Evolutionary conservation across 1,140 invertebrate species (phyloP).

Genomic region (Eumeta japonica): DNA sequence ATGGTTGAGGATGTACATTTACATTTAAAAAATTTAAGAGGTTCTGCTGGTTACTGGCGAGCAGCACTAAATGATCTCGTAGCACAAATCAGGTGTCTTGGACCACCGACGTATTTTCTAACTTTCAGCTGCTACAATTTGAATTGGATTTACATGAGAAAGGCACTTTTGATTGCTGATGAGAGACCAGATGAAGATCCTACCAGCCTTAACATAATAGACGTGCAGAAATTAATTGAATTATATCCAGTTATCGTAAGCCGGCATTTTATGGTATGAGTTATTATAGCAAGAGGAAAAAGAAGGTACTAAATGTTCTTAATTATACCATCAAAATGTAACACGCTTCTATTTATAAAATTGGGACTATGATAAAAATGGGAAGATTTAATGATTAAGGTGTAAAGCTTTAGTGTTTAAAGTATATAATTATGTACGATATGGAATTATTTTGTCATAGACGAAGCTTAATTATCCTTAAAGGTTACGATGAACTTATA

Average conservation of each 20-base stretch:
- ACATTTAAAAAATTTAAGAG: constrained; percentile 25
- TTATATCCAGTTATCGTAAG: constrained; percentile 26
- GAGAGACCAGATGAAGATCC: constrained; percentile 22
- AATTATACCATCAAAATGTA: too few species aligned
- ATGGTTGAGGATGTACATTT: too few species aligned
- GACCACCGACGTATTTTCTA: constrained; percentile 27
- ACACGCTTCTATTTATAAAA: too few species aligned
- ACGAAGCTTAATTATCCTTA: too few species aligned
- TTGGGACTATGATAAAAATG: too few species aligned
- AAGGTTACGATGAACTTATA: too few species aligned
- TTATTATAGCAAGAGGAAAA: too few species aligned
- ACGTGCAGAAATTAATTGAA: constrained; percentile 25
- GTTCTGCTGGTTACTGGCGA: constrained; percentile 24
- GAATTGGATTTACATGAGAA: constrained; percentile 24
- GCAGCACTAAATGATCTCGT: constrained; percentile 17
- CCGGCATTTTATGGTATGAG: constrained; percentile 1
- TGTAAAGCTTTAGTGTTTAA: too few species aligned
- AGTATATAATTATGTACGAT: too few species aligned
- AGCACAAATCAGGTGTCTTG: constrained; percentile 20
- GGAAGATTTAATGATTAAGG: too few species aligned
- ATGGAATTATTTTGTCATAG: too few species aligned
- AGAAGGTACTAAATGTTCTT: too few species aligned
- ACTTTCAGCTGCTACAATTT: constrained; percentile 38
- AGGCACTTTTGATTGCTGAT: constrained; percentile 29
- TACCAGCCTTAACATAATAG: constrained; percentile 17